Evolutionary conservation across 1,140 invertebrate genomes (phyloP), one percentile per base, ranked within the genome.

Genomic region (Pectinophora gossypiella): DNA sequence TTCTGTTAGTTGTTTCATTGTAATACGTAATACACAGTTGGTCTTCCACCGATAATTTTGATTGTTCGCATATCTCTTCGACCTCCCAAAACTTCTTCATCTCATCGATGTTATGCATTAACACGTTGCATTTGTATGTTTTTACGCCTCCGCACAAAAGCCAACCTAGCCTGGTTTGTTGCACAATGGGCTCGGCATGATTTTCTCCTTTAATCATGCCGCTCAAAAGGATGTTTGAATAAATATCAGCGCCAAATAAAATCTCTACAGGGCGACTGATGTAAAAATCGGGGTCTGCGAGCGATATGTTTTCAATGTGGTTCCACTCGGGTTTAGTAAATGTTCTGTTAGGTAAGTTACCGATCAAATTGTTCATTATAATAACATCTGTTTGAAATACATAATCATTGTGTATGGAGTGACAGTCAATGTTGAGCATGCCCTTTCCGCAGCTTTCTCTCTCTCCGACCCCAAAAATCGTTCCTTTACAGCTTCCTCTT

Each of bases 321-420:
- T 21, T 19, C 58, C 53, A 61, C 0, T 32, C 15, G 1, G 58
- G 53, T 19, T 56, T 56, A 1, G n/a, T 7, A 42, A 61, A 61
- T 50, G 58, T 56, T 49, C 46, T 40, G 18, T 53, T 61, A 13
- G 58, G 58, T 45, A 61, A 19, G 19, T 46, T 45, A 35, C 45
- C 38, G 5, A 56, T 50, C 0, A 61, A 35, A 9, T 32, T 52
- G 7, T 48, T 52, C 53, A 61, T 56, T 10, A 61, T 56, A 13
- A 56, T 32, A 1, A 61, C 53, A 7, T 60, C 48, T 2, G 20
- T 19, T 4, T 43, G 19, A 50, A 61, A 56, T 2, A 3, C 15
- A 18, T 23, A 61, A 4, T 56, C 50, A 7, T 35, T 47, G 19
- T 53, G 50, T 9, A 46, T 32, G 0, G 53, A 61, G 2, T 21